These are phyloP conservation scores for Marisa cornuarietis DNA, from an alignment of 1,140 invertebrate species.

Conservation along the genomic window DNA sequence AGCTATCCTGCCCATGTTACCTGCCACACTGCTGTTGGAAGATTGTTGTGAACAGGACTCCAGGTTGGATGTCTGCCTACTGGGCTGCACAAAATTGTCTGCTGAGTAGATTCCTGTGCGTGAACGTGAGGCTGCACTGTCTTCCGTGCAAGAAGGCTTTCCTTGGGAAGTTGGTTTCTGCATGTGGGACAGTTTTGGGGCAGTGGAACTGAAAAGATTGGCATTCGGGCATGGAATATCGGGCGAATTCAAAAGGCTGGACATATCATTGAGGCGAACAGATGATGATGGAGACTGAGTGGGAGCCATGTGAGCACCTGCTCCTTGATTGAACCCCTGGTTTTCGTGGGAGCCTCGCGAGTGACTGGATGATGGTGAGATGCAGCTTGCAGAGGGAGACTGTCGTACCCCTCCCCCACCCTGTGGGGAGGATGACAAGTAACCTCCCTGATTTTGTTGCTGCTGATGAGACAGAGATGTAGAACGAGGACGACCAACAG, in stretches of 20 bases:
- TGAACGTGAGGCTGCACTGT: constrained; percentile 28
- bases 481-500: constrained; percentile 12
- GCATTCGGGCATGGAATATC: constrained; percentile 25
- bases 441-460: constrained; percentile 15
- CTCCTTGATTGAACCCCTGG: constrained; percentile 5
- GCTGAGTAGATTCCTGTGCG: constrained; percentile 54
- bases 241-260: constrained; percentile 10
- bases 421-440: constrained; percentile 2
- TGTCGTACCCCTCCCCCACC: background rate
- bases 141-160: constrained; percentile 5
- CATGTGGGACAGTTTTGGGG: constrained; percentile 27
- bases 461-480: constrained; percentile 25
- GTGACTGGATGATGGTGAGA: constrained; percentile 20
- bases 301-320: constrained; percentile 8
- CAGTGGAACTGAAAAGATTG: constrained; percentile 12
- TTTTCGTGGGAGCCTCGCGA: constrained; percentile 21
- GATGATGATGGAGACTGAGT: constrained; percentile 13
- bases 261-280: constrained; percentile 16
- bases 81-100: constrained; percentile 61
- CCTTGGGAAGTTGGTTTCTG: constrained; percentile 15
- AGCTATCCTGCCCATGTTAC: constrained; percentile 4
- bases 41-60: constrained; percentile 16
- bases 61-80: constrained; percentile 27
- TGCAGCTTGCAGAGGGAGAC: constrained; percentile 22
- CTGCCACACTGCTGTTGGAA: constrained; percentile 13